Conservation (phyloP, 2,888 invertebrate species). For the Plagodis dolabraria region DNA sequence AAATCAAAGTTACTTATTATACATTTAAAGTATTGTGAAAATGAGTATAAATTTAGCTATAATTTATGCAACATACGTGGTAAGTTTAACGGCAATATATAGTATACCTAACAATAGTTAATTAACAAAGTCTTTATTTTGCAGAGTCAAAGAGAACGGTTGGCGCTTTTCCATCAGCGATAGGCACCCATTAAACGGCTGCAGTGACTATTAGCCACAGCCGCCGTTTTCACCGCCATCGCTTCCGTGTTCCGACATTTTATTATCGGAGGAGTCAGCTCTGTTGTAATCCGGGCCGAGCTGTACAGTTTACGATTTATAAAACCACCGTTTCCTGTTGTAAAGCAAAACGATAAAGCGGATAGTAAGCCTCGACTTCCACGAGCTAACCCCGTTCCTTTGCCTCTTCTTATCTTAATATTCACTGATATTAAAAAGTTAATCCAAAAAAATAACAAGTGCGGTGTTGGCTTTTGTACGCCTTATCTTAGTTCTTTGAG, state of each 20-base stretch:
- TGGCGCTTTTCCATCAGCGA: slow-evolving; percentile 58
- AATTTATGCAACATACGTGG: too few species aligned
- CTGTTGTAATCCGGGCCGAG: slow-evolving; percentile 71
- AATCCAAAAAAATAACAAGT: slow-evolving; percentile 56
- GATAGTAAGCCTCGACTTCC: slow-evolving; percentile 54
- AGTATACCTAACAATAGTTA: too few species aligned
- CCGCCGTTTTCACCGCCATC: slow-evolving; percentile 61
- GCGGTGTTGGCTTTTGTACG: slow-evolving; percentile 36
- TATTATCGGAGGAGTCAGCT: slow-evolving; percentile 78
- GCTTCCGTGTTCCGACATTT: slow-evolving; percentile 78
- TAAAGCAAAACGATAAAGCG: slow-evolving; percentile 67
- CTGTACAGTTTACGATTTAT: slow-evolving; percentile 76
- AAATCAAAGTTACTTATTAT: too few species aligned
- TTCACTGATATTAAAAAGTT: slow-evolving; percentile 66
- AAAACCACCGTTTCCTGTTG: slow-evolving; percentile 67
- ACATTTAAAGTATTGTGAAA: too few species aligned
- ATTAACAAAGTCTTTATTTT: slow-evolving; percentile 11
- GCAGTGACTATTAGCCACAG: slow-evolving; percentile 61
- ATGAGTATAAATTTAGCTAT: too few species aligned
- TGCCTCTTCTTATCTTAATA: slow-evolving; percentile 60
- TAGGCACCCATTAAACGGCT: slow-evolving; percentile 62
- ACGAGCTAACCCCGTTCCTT: slow-evolving; percentile 49
- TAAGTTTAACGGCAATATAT: too few species aligned
- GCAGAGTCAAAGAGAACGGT: slow-evolving; percentile 41
- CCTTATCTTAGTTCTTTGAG: slow-evolving; percentile 35